phyloP scores from a whole-genome alignment of 2,797 vertebrate species.

The Valencia hispanica region DNA sequence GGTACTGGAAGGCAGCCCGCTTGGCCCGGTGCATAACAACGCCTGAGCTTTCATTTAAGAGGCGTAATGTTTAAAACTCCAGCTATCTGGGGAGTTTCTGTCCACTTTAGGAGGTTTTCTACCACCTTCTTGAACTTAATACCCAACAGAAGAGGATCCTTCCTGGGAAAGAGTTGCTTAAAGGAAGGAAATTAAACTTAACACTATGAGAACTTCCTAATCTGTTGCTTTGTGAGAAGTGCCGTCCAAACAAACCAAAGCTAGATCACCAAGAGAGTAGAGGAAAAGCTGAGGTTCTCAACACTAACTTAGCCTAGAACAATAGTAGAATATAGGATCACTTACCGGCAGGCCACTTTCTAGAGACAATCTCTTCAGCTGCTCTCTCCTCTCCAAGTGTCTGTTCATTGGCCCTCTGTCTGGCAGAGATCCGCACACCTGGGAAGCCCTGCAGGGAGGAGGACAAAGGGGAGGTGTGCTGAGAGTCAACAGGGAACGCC shows the following conservation, averaged over 20 bases:
- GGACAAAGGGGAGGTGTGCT: constrained; percentile 40
- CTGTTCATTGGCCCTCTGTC: constrained; percentile 79
- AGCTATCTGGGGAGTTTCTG: neutral
- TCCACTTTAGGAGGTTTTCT: neutral
- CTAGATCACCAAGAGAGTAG: neutral
- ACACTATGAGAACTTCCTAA: constrained; percentile 20
- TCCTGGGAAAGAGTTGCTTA: constrained; percentile 16
- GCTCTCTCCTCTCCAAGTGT: constrained; percentile 82
- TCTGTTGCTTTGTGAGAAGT: constrained; percentile 10
- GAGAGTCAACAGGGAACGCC: constrained; percentile 56
- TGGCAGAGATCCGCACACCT: constrained; percentile 73
- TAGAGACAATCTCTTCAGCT: constrained; percentile 84
- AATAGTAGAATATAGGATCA: constrained; percentile 16
- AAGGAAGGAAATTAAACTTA: constrained; percentile 39
- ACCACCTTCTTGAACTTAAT: neutral
- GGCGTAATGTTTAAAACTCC: neutral
- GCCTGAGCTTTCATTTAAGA: neutral
- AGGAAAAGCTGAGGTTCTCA: neutral
- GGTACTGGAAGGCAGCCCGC: constrained; percentile 14
- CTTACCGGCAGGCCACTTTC: constrained; percentile 87
- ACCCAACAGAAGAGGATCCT: constrained; percentile 20
- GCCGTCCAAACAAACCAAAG: constrained; percentile 19
- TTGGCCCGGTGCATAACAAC: constrained; percentile 31
- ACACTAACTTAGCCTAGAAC: neutral
- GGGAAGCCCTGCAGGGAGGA: constrained; percentile 64